Conservation (phyloP, 2,888 invertebrate species). For the Tortrix viridana region DNA sequence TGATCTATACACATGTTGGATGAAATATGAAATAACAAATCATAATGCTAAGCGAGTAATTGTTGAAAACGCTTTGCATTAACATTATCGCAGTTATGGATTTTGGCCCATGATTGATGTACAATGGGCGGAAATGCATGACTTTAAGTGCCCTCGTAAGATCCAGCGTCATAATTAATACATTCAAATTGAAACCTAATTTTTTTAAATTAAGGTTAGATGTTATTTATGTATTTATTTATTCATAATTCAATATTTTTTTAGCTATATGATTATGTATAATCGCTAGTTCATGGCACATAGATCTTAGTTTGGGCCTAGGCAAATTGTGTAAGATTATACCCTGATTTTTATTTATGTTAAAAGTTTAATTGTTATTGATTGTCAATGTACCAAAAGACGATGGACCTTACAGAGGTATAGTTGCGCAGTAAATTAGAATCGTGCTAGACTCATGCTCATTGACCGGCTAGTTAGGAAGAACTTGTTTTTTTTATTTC, state of each 20-base stretch:
- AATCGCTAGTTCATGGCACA: no score
- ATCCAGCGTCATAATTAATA: no score
- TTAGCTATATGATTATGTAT: no score
- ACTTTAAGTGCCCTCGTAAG: neutral
- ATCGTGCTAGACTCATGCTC: slow-evolving; percentile 29
- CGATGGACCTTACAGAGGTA: no score
- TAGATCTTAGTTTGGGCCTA: no score
- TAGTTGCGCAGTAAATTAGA: slow-evolving; percentile 2
- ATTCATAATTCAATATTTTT: no score
- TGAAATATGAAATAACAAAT: neutral
- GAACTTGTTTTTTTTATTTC: neutral
- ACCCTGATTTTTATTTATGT: no score
- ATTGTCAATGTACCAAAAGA: neutral
- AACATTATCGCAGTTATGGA: neutral
- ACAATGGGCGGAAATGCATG: neutral
- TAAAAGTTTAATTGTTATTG: neutral
- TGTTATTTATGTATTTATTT: no score
- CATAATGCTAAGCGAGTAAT: neutral
- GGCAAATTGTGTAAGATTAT: no score
- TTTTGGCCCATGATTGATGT: neutral
- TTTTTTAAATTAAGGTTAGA: no score
- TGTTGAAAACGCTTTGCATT: slow-evolving; percentile 14
- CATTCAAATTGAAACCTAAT: no score
- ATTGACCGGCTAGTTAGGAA: slow-evolving; percentile 5
- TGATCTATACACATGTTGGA: slow-evolving; percentile 22